phyloP scores from a whole-genome alignment of 2,797 vertebrate genomes.

The Limosa lapponica region DNA sequence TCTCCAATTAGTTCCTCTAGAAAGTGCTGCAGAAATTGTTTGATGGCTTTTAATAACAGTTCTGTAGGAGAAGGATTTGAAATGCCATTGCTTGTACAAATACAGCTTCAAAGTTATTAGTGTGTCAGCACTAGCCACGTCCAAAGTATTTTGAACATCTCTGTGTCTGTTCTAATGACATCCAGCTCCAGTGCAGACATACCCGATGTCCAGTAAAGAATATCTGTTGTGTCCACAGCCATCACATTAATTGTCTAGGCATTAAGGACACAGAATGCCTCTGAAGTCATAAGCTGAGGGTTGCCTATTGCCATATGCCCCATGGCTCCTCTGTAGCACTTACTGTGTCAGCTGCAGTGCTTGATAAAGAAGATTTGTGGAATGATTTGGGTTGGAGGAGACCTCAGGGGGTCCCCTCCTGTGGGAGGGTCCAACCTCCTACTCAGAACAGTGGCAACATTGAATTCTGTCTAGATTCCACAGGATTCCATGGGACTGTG shows the following conservation, averaged over 20 bases:
- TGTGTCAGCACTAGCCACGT: background rate
- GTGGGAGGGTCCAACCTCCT: background rate
- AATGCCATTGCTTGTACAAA: background rate
- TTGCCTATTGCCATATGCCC: background rate
- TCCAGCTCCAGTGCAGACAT: background rate
- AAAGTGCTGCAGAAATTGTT: slow-evolving; percentile 37
- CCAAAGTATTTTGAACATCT: background rate
- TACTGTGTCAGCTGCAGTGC: background rate
- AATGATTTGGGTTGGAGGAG: background rate
- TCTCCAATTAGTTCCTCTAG: slow-evolving; percentile 33
- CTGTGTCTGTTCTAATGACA: background rate
- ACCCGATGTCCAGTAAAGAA: background rate
- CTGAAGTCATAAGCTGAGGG: background rate
- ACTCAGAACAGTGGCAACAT: background rate
- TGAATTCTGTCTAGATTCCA: background rate
- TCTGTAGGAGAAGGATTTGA: slow-evolving; percentile 9
- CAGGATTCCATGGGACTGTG: background rate
- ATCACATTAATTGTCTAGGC: background rate
- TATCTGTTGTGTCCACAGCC: background rate
- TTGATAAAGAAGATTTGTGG: fast-evolving
- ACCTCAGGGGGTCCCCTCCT: background rate
- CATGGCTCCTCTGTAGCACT: background rate
- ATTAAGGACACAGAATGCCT: background rate
- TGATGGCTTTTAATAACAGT: slow-evolving; percentile 43
- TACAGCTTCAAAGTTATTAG: background rate